Base-by-base conservation (phyloP, 2,113 vertebrate species). In the Pelecanus crispus region DNA sequence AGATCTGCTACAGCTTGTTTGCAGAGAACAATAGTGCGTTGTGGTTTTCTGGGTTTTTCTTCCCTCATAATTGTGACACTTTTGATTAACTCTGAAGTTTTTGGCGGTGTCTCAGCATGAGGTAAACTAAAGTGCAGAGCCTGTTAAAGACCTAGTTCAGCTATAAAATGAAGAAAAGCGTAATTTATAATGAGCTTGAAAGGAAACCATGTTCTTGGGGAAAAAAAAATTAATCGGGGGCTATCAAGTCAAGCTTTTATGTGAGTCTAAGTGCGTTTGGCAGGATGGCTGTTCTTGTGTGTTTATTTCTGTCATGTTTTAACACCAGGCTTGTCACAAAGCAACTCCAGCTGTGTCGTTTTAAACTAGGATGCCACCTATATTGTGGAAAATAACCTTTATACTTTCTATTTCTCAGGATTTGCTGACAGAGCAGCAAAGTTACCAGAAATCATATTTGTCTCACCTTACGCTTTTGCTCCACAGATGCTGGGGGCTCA, bases 141-240 rank as follows among this genome's bases (percentile, higher is more conserved):
- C 21, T 78, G 40, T 82, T 92, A 72, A 90, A 95, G 82, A 81
- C 40, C 67, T 90, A 84, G 77, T 84, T 90, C 89, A 92, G 79
- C 77, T 92, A 36, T 95, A 68, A 94, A 91, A 79, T 88, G 84
- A 94, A 96, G 73, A 94, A 79, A 88, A 86, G 36, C 36, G 55
- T 93, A 77, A 96, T 96, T 97, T 90, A 81, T 82, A 94, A 96
- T 68, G 47, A 97, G 36, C 66, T 97, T 86, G 85, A 97, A 97
- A 97, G 36, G 28, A 89, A 94, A 75, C 36, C 31, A 29, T 34
- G 4, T 67, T 95, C 56, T 79, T 59, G 13, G 44, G 5, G 52
- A 93, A 72, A 89, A 19, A 25, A 86, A 90, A 93, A 71, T 74
- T 96, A 95, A 95, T 86, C 68, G 28, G 67, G 38, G 62, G 80